Evolutionary conservation across 1,140 invertebrate genomes (phyloP), one percentile per base, ranked within the genome.

Genomic region (Cheumatopsyche charites): DNA sequence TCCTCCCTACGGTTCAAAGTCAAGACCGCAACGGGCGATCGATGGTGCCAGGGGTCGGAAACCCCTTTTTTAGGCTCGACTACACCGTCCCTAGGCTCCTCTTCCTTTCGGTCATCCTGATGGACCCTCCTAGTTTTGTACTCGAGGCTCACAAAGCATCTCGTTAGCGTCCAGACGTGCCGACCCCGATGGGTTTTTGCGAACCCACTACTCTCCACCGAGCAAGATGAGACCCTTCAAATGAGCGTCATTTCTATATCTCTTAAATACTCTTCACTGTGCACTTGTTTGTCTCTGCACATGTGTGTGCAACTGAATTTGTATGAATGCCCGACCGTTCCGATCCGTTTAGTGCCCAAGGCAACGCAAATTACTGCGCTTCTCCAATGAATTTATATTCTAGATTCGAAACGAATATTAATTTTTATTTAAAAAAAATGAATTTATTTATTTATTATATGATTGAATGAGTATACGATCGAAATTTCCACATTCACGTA

Each of bases 101-200:
- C 65, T 41, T 47, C 62, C 29, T 36, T 62, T 21, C 49, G 65
- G 65, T 67, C 65, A 67, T 67, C 45, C 62, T 49, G 4, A 7
- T 62, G 42, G 65, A 49, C 65, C 65, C 65, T 67, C 41, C 62
- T 36, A 62, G 15, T 42, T 55, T 15, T 52, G 47, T 19, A 52
- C 61, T 43, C 45, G 45, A 67, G 42, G 29, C 23, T 65, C 72
- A 73, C 72, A 73, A 73, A 73, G 72, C 67, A 73, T 73, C 72
- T 73, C 72, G 72, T 73, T 73, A 73, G 72, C 36, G 72, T 55
- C 9, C 72, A 52, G 62, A 65, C 66, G 61, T 73, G 49, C 70
- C 68, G n/a, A 15, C 68, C 43, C 58, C 29, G 25, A 4, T 29
- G 12, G 11, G 12, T 62, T 70, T 70, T 26, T 70, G 55, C 15